Conservation (phyloP, 2,113 vertebrate species). For the Lichenostomus cassidix region DNA sequence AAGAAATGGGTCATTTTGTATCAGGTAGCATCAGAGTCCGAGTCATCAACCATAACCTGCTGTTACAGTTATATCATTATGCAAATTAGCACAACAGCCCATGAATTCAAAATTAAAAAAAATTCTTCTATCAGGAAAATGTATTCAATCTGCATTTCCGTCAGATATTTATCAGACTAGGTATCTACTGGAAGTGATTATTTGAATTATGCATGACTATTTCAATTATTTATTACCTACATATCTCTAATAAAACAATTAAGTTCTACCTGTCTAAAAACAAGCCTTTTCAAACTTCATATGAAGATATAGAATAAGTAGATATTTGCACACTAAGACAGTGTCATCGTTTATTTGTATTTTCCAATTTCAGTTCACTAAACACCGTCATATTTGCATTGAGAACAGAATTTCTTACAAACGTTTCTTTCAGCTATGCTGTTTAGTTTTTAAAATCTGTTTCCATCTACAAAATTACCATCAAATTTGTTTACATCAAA, state of each 20-base stretch:
- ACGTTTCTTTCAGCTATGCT: neutral
- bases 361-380: constrained; percentile 16
- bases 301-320: constrained; percentile 1
- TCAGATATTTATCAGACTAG: constrained; percentile 38
- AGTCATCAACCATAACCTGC: neutral
- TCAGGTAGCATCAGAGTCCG: constrained; percentile 14
- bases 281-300: constrained; percentile 7
- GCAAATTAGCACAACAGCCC: constrained; percentile 36
- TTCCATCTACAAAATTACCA: neutral
- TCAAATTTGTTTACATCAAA: constrained; percentile 40
- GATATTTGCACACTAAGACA: neutral
- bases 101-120: constrained; percentile 9
- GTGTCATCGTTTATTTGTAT: neutral
- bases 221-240: constrained; percentile 61
- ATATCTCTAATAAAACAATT: constrained; percentile 51
- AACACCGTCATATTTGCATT: neutral
- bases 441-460: neutral
- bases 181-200: constrained; percentile 59
- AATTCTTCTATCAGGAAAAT: neutral
- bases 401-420: neutral
- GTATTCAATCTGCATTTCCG: neutral
- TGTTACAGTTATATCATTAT: constrained; percentile 36
- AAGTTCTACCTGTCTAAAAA: constrained; percentile 6
- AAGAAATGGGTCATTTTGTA: constrained; percentile 29
- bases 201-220: constrained; percentile 64